Evolutionary conservation across 2,888 invertebrate species (phyloP), one percentile per base, ranked within the genome.

Genomic region (Nymphalis polychloros): DNA sequence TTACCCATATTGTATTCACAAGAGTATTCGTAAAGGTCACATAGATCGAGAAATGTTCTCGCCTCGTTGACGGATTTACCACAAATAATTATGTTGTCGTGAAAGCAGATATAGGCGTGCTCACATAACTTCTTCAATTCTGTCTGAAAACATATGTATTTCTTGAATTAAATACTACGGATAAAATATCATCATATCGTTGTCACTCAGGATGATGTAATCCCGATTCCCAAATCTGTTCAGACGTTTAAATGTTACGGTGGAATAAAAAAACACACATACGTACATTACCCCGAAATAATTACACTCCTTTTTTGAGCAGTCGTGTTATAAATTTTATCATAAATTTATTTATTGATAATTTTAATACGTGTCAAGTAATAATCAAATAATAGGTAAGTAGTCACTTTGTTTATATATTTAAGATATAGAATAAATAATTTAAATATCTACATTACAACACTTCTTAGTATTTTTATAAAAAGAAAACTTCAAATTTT

Each of bases 1-100:
- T 79, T 79, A 92, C 92, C 88, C 89, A 90, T 89, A 57, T 77
- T 87, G 53, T 84, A 81, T 80, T 92, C 90, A 72, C 92, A 92
- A 49, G 91, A 83, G 72, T 82, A 92, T 69, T 92, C 92, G 55
- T 90, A 91, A 69, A 92, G 73, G 70, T 92, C 92, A 71, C 92
- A 92, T 0, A 92, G 79, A 64, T 92, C 92, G 4, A 92, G 70
- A 49, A 92, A 92, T 0, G 90, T 91, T 61, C 88, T 82, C 1
- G 87, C 88, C 64, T 92, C 90, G 69, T 88, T 87, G 2, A 89
- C 89, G 0, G 90, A 91, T 72, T 90, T 89, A 2, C 90, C 92
- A 60, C 92, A 92, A 4, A 88, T 75, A 0, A 88, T 82, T 7
- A 92, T 81, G 1, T 79, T 86, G 69, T 92, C 92, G 69, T 92